Evolutionary conservation across 2,888 invertebrate genomes (phyloP), one percentile per base, ranked within the genome.

Genomic region (Orthosia incerta): DNA sequence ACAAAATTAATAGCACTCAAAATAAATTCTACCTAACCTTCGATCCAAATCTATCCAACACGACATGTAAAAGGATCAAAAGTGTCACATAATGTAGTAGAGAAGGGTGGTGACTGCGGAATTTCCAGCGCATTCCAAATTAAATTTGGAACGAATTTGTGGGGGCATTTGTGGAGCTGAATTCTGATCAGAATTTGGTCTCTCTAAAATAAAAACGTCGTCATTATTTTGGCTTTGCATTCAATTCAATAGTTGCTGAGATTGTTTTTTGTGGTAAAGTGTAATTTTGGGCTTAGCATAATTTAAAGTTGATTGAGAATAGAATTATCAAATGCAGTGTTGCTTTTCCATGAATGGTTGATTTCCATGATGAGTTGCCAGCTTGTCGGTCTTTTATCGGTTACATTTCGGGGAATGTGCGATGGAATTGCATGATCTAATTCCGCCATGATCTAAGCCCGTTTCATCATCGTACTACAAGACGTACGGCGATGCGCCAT

Each of bases 91-190:
- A 85, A 83, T 83, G 62, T 75, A 82, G 83, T 74, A 65, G 60
- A 45, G 57, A 51, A 50, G 74, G 75, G 72, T 64, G 76, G 82
- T 67, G 74, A 71, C 71, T 62, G 61, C 64, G 56, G 65, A 70
- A 74, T 85, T 84, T 79, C 51, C 65, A 77, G 76, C 79, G 85
- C 85, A 86, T 82, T 69, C 87, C 75, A 82, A 85, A 86, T 85
- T 82, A 74, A 85, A 84, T 84, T 84, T 86, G 51, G 67, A 86
- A 71, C 76, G 71, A 85, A 86, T 82, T 84, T 86, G 84, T 76
- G 74, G 82, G 70, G 77, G 74, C 83, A 76, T 81, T 76, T 55
- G 78, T 70, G 74, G 82, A 73, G 82, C 72, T 74, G 70, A 59
- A 82, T 84, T 82, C 70, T 79, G 86, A 84, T 86, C 78, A 65